Conservation (phyloP, 1,140 invertebrate species). For the Nasonia giraulti region DNA sequence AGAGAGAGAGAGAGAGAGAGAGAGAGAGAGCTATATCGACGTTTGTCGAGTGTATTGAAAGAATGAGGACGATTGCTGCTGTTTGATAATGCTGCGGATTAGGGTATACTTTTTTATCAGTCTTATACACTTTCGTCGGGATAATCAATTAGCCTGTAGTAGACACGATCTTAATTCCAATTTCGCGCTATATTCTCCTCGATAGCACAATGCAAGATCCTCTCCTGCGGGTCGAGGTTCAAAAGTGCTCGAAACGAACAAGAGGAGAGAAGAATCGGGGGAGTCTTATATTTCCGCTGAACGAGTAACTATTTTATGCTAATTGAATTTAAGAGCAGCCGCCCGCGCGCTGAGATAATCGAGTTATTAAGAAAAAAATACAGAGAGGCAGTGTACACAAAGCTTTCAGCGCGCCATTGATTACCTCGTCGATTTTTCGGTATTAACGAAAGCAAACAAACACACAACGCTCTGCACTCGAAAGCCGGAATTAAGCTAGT, state of each 20-base stretch:
- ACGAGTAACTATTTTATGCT: conserved; percentile 51
- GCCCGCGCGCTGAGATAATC: conserved; percentile 49
- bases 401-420: neutral
- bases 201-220: neutral
- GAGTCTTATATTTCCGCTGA: conserved; percentile 52
- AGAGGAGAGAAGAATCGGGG: neutral
- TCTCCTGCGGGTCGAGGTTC: neutral
- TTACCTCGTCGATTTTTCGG: neutral
- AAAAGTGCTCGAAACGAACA: neutral
- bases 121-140: no score
- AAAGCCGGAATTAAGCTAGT: neutral
- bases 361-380: conserved; percentile 47
- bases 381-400: neutral
- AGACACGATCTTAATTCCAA: no score
- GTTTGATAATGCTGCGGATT: no score
- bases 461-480: neutral
- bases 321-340: conserved; percentile 46
- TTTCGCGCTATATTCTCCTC: neutral
- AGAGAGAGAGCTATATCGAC: no score
- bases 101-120: no score
- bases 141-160: no score
- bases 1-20: no score
- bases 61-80: no score
- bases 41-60: no score
- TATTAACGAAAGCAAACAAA: neutral